These are phyloP conservation scores for Drosophila paranaensis DNA, from an alignment of 2,888 invertebrate species.

Conservation along the genomic window DNA sequence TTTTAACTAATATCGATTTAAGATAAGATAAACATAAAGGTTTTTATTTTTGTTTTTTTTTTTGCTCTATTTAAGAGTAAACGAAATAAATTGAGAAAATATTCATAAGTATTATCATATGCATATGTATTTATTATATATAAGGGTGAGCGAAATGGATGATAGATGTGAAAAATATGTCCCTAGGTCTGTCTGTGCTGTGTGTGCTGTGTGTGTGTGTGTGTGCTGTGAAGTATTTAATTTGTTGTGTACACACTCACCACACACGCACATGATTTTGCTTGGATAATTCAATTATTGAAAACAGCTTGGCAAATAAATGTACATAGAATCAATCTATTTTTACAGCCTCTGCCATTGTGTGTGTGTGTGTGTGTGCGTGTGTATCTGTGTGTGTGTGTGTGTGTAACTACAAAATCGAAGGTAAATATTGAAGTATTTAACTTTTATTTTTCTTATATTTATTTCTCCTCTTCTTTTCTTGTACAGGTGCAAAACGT, in stretches of 20 bases:
- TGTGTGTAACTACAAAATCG: constrained; percentile 36
- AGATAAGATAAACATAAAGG: constrained; percentile 26
- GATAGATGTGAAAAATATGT: constrained; percentile 40
- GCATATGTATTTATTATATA: constrained; percentile 34
- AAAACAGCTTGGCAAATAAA: constrained; percentile 56
- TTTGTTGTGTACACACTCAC: constrained; percentile 32
- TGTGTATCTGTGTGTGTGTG: background rate
- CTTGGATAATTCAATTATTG: constrained; percentile 70
- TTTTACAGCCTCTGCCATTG: constrained; percentile 22
- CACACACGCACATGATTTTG: constrained; percentile 40
- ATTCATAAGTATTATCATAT: constrained; percentile 49
- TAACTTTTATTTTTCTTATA: constrained; percentile 19
- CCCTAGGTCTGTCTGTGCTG: constrained; percentile 15
- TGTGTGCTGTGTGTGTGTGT: constrained; percentile 16
- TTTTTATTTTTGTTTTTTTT: constrained; percentile 13
- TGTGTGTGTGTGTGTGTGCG: constrained; percentile 1
- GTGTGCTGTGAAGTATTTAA: constrained; percentile 41
- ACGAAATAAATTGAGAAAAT: constrained; percentile 47
- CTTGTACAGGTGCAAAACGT: constrained; percentile 44
- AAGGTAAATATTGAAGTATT: constrained; percentile 46
- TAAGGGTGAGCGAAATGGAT: constrained; percentile 47
- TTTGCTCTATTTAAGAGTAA: constrained; percentile 25
- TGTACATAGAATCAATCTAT: constrained; percentile 38
- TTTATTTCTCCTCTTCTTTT: background rate
- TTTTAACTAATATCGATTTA: constrained; percentile 43